Percentiles rank a stretch among this genome's conserved stretches.
Conservation (phyloP, 2,113 vertebrate species). For the Poicephalus meyeri region DNA sequence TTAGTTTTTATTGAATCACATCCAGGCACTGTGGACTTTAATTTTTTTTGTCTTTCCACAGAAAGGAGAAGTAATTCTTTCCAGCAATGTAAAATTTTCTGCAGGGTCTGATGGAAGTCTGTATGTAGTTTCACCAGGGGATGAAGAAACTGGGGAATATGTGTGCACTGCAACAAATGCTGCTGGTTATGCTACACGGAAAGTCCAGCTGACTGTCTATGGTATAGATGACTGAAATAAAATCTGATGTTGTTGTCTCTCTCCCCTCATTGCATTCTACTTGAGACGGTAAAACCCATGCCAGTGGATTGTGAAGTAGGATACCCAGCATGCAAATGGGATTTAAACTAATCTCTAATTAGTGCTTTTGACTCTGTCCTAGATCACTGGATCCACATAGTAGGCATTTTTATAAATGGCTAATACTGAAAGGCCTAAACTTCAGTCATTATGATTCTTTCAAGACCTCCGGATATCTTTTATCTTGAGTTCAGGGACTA, state of each 20-base stretch:
- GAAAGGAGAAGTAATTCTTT: constrained; percentile 84
- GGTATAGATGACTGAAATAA: constrained; percentile 72
- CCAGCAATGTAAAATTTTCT: constrained; percentile 76
- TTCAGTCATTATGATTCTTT: not conserved
- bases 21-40: not conserved
- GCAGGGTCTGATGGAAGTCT: constrained; percentile 86
- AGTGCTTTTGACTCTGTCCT: not conserved
- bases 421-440: not conserved
- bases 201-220: constrained; percentile 95
- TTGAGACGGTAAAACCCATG: not conserved
- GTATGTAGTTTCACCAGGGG: constrained; percentile 82
- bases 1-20: not conserved
- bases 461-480: not conserved
- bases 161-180: constrained; percentile 91
- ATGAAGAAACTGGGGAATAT: constrained; percentile 89
- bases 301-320: not conserved
- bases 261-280: not conserved
- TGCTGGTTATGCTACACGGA: constrained; percentile 87
- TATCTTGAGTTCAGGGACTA: not conserved
- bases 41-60: constrained; percentile 44
- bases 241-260: not conserved
- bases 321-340: not conserved
- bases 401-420: not conserved
- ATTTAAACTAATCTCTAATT: not conserved
- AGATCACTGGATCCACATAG: not conserved